These are phyloP conservation scores for Anaspis maculata DNA, from an alignment of 2,888 invertebrate genomes.

Conservation along the genomic window DNA sequence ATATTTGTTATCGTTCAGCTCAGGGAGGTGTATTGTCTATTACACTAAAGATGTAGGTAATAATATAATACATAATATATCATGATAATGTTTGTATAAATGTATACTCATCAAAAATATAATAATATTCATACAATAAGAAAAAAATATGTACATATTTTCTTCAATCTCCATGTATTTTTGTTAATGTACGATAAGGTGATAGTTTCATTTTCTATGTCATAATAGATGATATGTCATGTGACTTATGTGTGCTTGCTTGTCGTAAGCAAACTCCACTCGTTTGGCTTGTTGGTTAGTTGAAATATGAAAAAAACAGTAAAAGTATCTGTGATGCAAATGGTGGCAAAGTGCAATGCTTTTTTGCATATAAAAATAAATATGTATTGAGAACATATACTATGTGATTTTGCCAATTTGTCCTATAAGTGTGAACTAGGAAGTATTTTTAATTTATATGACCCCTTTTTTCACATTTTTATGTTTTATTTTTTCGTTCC, in stretches of 20 bases:
- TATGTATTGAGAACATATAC: conserved; percentile 28
- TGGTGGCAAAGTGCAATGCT: conserved; percentile 43
- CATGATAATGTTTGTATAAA: conserved; percentile 25
- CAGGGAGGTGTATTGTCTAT: conserved; percentile 25
- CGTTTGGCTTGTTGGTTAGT: conserved; percentile 16
- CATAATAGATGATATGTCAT: conserved; percentile 20
- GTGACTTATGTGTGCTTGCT: conserved; percentile 31
- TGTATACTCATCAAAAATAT: conserved; percentile 20
- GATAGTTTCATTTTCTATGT: conserved; percentile 25
- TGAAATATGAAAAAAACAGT: conserved; percentile 22
- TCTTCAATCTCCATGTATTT: conserved; percentile 20
- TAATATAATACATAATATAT: conserved; percentile 5
- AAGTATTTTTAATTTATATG: conserved; percentile 38
- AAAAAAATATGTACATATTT: conserved; percentile 17
- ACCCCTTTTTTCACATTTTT: conserved; percentile 38
- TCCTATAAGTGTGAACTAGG: conserved; percentile 39
- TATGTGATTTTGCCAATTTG: conserved; percentile 40
- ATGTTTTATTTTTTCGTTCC: conserved; percentile 33
- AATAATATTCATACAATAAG: conserved; percentile 5
- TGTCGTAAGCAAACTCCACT: conserved; percentile 18
- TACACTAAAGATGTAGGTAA: conserved; percentile 1
- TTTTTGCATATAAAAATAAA: conserved; percentile 30
- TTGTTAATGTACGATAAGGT: conserved; percentile 18
- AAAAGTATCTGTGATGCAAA: conserved; percentile 40
- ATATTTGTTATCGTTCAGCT: conserved; percentile 26